Percentiles rank a stretch among this genome's conserved stretches.
Evolutionary conservation across 2,888 invertebrate species (phyloP).

Genomic region (Plemyria rubiginata): DNA sequence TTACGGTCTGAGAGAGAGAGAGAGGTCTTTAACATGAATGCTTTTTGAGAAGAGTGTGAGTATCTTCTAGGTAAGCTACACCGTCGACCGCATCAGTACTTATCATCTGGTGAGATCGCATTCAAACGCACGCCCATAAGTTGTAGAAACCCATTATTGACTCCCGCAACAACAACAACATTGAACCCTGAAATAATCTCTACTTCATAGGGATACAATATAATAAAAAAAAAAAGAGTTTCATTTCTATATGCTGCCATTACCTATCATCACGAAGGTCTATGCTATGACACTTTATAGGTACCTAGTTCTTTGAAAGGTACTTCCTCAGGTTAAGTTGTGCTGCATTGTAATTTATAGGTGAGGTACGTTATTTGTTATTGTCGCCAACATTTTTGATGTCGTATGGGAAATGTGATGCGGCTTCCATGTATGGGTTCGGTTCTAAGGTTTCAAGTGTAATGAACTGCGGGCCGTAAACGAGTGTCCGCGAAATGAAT

Average conservation of each 20-base stretch:
- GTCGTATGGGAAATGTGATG: conserved; percentile 25
- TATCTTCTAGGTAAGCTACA: too few species aligned
- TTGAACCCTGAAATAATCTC: too few species aligned
- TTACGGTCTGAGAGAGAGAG: too few species aligned
- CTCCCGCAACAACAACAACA: too few species aligned
- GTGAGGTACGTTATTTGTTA: conserved; percentile 9
- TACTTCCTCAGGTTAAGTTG: conserved; percentile 16
- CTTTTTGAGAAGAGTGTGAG: too few species aligned
- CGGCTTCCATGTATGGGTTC: conserved; percentile 17
- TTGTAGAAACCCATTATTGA: too few species aligned
- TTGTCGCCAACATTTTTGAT: conserved; percentile 23
- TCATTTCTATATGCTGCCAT: background rate
- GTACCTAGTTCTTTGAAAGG: conserved; percentile 21
- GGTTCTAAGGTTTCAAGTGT: conserved; percentile 22
- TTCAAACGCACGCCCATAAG: too few species aligned
- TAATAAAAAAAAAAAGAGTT: background rate
- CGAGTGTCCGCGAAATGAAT: background rate
- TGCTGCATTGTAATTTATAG: conserved; percentile 4
- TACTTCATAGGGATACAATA: too few species aligned
- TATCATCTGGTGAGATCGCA: too few species aligned
- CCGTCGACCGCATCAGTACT: too few species aligned
- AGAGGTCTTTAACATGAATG: too few species aligned
- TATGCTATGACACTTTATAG: background rate
- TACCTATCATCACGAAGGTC: background rate
- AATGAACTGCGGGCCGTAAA: conserved; percentile 29